Conservation (phyloP, 2,888 invertebrate species). For the Adineta ricciae region DNA sequence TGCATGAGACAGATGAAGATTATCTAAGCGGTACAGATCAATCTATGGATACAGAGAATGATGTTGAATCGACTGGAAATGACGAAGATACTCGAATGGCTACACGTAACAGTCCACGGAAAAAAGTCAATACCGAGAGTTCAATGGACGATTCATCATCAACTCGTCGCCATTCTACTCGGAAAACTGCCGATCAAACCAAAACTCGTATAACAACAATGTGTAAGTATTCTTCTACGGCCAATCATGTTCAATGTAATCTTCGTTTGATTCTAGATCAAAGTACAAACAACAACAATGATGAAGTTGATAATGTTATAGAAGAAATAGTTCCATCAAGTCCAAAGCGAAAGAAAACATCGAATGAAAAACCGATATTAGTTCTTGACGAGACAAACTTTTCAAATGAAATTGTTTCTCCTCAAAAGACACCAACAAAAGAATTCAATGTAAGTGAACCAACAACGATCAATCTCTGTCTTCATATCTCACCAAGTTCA, state of each 20-base stretch:
- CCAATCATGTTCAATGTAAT: background rate
- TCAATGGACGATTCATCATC: background rate
- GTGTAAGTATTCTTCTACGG: background rate
- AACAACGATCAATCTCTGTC: background rate
- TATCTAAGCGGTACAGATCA: background rate
- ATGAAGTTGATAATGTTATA: background rate
- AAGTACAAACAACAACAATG: background rate
- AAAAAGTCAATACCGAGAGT: background rate
- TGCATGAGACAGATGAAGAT: background rate
- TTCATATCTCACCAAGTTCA: background rate
- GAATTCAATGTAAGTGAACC: background rate
- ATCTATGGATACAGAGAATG: background rate
- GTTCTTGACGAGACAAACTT: background rate
- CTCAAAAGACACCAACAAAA: background rate
- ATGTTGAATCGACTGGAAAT: background rate
- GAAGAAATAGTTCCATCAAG: background rate
- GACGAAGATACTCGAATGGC: background rate
- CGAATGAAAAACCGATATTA: background rate
- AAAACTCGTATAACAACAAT: background rate
- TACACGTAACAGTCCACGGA: background rate
- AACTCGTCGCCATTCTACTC: background rate
- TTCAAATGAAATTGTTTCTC: background rate
- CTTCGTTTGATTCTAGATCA: background rate
- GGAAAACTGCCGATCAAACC: background rate
- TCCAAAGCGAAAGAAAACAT: background rate